These are phyloP conservation scores for Pachycephala philippinensis DNA, from an alignment of 2,113 vertebrate species.

Conservation along the genomic window DNA sequence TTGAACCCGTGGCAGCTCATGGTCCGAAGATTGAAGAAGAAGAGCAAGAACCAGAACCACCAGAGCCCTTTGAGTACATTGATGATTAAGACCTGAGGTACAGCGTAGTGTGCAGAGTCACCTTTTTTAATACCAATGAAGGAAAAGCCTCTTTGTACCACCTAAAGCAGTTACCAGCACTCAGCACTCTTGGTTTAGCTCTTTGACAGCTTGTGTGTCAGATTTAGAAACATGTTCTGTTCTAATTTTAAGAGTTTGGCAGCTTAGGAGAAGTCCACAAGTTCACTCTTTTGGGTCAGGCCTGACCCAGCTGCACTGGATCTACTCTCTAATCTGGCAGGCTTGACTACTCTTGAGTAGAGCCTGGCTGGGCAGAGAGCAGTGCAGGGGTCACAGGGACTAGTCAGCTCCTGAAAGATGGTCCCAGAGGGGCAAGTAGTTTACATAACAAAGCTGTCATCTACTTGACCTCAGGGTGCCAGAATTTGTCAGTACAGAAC, in stretches of 20 bases:
- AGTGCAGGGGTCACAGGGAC: neutral
- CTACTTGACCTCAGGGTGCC: neutral
- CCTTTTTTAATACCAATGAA: neutral
- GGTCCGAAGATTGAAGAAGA: constrained; percentile 98
- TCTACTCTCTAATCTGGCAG: neutral
- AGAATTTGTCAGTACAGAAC: neutral
- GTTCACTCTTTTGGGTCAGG: neutral
- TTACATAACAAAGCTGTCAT: neutral
- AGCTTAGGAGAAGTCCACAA: neutral
- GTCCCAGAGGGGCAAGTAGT: neutral
- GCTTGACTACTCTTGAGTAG: neutral
- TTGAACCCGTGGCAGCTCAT: constrained; percentile 94
- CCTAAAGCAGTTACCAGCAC: neutral
- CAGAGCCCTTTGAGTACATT: constrained; percentile 96
- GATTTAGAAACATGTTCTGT: neutral
- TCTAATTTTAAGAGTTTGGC: neutral
- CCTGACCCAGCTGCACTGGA: neutral
- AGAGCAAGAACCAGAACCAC: constrained; percentile 95
- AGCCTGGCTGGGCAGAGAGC: neutral
- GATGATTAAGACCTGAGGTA: constrained; percentile 83
- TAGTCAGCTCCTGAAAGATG: neutral
- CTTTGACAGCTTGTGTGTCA: neutral
- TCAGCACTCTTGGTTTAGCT: neutral
- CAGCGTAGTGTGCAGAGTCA: neutral
- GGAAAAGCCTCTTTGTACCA: neutral